These are phyloP conservation scores for Agrypnia vestita DNA, from an alignment of 1,140 invertebrate species.

Conservation along the genomic window DNA sequence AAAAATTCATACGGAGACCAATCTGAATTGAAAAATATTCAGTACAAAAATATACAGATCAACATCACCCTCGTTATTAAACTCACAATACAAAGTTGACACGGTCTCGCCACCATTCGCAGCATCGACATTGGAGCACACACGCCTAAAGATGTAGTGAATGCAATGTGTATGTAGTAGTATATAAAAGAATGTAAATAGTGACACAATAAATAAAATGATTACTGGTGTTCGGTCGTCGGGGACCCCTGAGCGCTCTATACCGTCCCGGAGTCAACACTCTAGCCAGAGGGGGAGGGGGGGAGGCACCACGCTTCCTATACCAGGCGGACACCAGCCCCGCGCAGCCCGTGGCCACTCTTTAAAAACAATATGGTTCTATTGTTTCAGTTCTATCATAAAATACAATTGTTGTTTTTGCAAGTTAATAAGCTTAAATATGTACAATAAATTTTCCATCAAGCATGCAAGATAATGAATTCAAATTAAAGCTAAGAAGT, in stretches of 20 bases:
- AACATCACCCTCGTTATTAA: slow-evolving; percentile 39
- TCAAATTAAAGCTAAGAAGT: slow-evolving; percentile 41
- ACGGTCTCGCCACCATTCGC: not conserved
- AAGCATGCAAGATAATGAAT: slow-evolving; percentile 58
- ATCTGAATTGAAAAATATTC: no score
- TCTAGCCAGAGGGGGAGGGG: slow-evolving; percentile 32
- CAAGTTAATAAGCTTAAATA: slow-evolving; percentile 41
- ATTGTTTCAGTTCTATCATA: slow-evolving; percentile 59
- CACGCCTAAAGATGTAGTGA: slow-evolving; percentile 54
- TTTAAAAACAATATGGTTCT: slow-evolving; percentile 52
- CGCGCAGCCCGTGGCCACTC: slow-evolving; percentile 53
- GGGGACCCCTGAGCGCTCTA: slow-evolving; percentile 30
- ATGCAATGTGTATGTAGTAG: slow-evolving; percentile 43
- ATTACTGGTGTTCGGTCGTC: slow-evolving; percentile 58
- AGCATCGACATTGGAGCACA: slow-evolving; percentile 55
- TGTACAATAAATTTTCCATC: slow-evolving; percentile 54
- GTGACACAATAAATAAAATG: slow-evolving; percentile 62
- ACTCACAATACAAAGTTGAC: slow-evolving; percentile 52
- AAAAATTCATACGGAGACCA: not conserved
- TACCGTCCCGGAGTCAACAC: slow-evolving; percentile 29
- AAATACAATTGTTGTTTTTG: slow-evolving; percentile 53
- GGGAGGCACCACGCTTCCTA: slow-evolving; percentile 13
- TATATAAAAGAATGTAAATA: slow-evolving; percentile 41
- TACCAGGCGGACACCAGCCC: slow-evolving; percentile 21
- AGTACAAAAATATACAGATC: slow-evolving; percentile 45